Conservation (phyloP, 2,113 vertebrate species). For the Stictonetta naevosa region DNA sequence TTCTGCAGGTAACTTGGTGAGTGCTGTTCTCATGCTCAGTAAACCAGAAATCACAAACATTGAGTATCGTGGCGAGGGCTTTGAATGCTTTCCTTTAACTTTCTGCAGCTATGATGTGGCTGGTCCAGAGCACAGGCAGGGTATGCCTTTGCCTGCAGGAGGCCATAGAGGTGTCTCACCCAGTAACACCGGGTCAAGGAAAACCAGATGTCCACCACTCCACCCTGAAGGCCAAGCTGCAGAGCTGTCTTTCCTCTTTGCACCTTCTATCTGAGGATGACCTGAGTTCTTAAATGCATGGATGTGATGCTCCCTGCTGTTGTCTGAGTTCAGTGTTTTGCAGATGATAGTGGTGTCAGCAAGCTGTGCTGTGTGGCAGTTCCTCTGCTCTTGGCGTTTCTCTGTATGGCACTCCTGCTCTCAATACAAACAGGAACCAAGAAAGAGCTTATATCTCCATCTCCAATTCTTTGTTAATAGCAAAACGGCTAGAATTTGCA, state of each 20-base stretch:
- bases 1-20: background rate
- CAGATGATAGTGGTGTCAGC: background rate
- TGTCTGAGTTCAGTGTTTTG: background rate
- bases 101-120: background rate
- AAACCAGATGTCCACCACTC: background rate
- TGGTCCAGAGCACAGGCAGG: background rate
- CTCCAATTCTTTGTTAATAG: background rate
- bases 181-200: background rate
- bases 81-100: fast-evolving
- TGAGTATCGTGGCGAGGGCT: background rate
- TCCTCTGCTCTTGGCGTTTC: background rate
- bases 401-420: background rate
- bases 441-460: background rate
- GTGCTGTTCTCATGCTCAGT: background rate
- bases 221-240: background rate
- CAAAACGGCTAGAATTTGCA: background rate
- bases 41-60: background rate
- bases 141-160: background rate
- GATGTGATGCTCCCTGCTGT: background rate
- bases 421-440: background rate
- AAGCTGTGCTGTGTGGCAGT: background rate
- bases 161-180: background rate
- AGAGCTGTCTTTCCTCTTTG: background rate
- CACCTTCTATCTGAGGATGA: background rate
- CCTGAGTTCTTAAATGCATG: background rate